Base-by-base conservation (phyloP, 2,888 invertebrate genomes). In the Limnephilus rhombicus region DNA sequence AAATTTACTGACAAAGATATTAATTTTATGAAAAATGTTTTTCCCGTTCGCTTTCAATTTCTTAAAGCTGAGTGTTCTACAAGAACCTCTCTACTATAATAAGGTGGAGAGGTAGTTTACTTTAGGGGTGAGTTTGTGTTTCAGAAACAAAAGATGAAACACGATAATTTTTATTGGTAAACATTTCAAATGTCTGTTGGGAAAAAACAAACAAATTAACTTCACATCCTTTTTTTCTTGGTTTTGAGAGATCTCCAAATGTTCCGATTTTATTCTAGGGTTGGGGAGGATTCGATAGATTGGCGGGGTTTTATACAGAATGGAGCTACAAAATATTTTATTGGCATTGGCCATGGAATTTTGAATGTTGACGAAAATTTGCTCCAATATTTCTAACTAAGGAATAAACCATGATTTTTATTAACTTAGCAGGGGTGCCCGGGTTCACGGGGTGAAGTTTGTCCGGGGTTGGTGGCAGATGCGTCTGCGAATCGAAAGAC, bases 141-240 rank as follows among this genome's bases (percentile, higher is more conserved):
- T 41, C 45, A 86, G 15, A 89, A 29, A 89, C 90, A 90, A 90
- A 89, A 90, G 87, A 92, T 91, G 91, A 91, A 92, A 92, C 91
- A 91, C 82, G 92, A 91, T 92, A 85, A 92, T 92, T 92, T 92
- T 90, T 91, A 92, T 89, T 92, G 90, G 92, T 92, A 92, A 92
- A 92, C 92, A 92, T 91, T 85, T 80, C 82, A 92, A 92, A 91
- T 92, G 89, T 89, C 92, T 86, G 80, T 37, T 13, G 80, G 80
- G 81, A 89, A 92, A 68, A 92, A 92, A 92, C 92, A 92, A 92
- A 92, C 92, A 92, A 92, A 92, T 92, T 92, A 92, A 89, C 89
- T 68, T 68, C 68, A 68, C 68, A 68, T 68, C 68, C 68, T 68
- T 68, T 68, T 68, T 68, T 45, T n/a, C 9, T 68, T 68, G 68